Percentiles rank a stretch among this genome's conserved stretches.
These are phyloP conservation scores for Ceratoteleas bidentatus DNA, from an alignment of 1,140 invertebrate species.

Conservation along the genomic window DNA sequence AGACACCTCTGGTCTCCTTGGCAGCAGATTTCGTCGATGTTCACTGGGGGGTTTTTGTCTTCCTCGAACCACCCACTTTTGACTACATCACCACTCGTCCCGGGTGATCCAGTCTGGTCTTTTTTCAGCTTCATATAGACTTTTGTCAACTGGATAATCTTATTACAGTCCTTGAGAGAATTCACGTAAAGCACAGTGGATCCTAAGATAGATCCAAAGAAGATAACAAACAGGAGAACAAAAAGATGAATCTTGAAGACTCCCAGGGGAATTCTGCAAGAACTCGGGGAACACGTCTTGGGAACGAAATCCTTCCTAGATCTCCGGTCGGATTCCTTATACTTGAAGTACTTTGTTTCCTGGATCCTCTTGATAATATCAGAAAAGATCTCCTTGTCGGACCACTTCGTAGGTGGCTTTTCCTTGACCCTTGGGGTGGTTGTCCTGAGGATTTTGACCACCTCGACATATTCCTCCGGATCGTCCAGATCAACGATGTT, in stretches of 20 bases:
- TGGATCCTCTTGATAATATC: conserved; percentile 53
- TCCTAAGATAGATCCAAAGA: conserved; percentile 34
- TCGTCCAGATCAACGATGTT: conserved; percentile 19
- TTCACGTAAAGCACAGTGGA: conserved; percentile 23
- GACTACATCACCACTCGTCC: too few species aligned
- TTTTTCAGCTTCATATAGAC: conserved; percentile 3
- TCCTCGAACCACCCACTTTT: conserved; percentile 12
- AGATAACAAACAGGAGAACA: conserved; percentile 27
- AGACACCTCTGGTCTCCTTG: conserved; percentile 16
- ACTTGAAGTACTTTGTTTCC: conserved; percentile 5
- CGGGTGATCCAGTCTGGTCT: too few species aligned
- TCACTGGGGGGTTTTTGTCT: neutral
- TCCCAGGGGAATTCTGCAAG: conserved; percentile 8
- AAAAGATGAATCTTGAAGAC: conserved; percentile 38
- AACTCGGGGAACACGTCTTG: neutral
- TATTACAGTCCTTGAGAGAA: conserved; percentile 24
- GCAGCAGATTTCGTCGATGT: conserved; percentile 1
- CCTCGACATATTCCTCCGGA: neutral
- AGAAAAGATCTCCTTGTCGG: conserved; percentile 35
- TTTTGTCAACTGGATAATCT: conserved; percentile 13
- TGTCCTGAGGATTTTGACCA: too few species aligned
- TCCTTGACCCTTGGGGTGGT: neutral
- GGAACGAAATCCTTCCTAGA: neutral
- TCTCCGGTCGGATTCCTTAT: neutral
- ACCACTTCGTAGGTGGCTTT: neutral